Conservation (phyloP, 2,113 vertebrate genomes). For the Orientallactaga bullata region DNA sequence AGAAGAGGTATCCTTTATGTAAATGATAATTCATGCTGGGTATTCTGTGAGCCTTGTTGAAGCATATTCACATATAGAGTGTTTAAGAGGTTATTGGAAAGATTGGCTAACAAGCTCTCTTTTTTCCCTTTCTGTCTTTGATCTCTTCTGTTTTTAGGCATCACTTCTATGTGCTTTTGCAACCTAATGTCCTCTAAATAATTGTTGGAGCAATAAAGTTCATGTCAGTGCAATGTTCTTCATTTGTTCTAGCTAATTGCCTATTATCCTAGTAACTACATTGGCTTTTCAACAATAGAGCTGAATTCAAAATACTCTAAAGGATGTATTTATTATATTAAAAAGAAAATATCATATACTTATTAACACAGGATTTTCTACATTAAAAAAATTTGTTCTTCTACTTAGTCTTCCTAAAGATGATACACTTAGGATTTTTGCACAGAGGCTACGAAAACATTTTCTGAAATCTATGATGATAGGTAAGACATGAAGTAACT, state of each 20-base stretch:
- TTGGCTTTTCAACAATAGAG: neutral
- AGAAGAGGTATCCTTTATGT: neutral
- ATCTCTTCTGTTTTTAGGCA: neutral
- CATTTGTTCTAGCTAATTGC: slow-evolving; percentile 1
- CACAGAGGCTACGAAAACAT: neutral
- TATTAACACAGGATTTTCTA: neutral
- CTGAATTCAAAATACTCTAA: neutral
- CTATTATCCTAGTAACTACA: neutral
- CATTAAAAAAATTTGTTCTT: neutral
- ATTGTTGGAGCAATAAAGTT: neutral
- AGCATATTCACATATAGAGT: neutral
- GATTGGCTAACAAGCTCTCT: neutral
- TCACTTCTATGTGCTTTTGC: neutral
- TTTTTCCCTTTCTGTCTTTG: neutral
- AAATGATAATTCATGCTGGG: neutral
- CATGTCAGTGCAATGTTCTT: neutral
- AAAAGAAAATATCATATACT: neutral
- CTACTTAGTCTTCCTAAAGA: slow-evolving; percentile 34
- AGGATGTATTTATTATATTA: neutral
- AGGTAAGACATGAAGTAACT: neutral
- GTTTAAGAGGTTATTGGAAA: neutral
- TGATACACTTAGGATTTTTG: neutral
- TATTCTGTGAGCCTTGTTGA: neutral
- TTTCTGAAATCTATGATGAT: slow-evolving; percentile 21
- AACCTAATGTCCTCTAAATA: neutral